Conservation (phyloP, 2,888 invertebrate species). For the Dasypogon diadema region DNA sequence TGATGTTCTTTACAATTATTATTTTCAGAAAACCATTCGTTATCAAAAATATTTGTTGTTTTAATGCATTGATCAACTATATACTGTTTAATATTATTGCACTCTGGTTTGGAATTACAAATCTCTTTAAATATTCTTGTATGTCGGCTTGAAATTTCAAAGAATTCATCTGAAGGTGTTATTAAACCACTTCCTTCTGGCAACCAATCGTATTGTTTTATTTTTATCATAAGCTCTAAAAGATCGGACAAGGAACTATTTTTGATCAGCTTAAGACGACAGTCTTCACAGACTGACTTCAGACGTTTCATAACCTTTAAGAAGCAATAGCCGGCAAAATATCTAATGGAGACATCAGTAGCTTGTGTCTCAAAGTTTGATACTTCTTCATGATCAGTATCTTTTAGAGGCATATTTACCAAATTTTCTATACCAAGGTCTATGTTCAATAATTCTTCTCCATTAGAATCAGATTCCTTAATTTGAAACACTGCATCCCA, state of each 20-base stretch:
- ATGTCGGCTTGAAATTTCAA: conserved; percentile 7
- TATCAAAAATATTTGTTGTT: not conserved
- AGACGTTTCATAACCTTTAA: conserved; percentile 35
- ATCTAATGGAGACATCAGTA: not conserved
- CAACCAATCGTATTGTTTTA: conserved; percentile 23
- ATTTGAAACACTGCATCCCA: conserved; percentile 1
- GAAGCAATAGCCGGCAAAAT: conserved; percentile 46
- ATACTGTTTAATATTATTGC: not conserved
- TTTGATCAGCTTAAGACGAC: not conserved
- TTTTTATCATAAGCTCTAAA: conserved; percentile 27
- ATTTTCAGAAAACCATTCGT: not conserved
- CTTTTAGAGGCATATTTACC: not conserved
- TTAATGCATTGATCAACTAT: conserved; percentile 3
- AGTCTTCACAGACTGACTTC: conserved; percentile 1
- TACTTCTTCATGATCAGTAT: not conserved
- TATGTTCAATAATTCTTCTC: too few relatives aligned
- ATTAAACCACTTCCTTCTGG: not conserved
- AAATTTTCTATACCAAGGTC: too few relatives aligned
- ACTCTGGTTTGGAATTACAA: not conserved
- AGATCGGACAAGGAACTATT: conserved; percentile 4
- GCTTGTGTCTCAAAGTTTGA: not conserved
- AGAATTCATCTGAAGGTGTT: conserved; percentile 36
- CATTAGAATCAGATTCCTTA: too few relatives aligned
- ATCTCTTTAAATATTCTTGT: not conserved
- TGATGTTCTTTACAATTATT: not conserved